Evolutionary conservation across 1,140 invertebrate species (phyloP).

Genomic region (Papilio glaucus): DNA sequence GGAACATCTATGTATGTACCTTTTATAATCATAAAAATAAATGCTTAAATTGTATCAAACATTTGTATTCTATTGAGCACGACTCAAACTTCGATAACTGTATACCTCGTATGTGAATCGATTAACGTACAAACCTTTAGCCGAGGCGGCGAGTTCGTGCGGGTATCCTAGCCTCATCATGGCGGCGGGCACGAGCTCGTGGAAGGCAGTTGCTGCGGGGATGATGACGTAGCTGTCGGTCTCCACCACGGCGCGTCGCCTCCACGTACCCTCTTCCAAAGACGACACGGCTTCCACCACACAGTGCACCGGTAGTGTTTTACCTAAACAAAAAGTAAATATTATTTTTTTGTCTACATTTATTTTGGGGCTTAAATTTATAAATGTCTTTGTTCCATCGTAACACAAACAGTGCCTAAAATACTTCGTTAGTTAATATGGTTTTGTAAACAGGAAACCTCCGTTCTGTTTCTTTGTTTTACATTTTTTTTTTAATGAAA

Average conservation of each 20-base stretch:
- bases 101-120: neutral
- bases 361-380: too few relatives aligned
- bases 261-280: slow-evolving; percentile 85
- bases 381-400: too few relatives aligned
- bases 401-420: too few relatives aligned
- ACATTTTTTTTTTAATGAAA: too few relatives aligned
- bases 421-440: neutral
- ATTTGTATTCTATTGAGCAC: neutral
- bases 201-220: slow-evolving; percentile 93
- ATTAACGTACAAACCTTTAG: slow-evolving; percentile 92
- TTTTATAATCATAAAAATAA: too few relatives aligned
- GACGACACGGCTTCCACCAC: slow-evolving; percentile 92
- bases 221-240: slow-evolving; percentile 97
- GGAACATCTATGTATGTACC: too few relatives aligned
- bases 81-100: neutral
- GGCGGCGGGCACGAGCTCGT: slow-evolving; percentile 91
- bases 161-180: slow-evolving; percentile 91
- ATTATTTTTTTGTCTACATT: neutral
- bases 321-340: slow-evolving; percentile 86
- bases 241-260: slow-evolving; percentile 89
- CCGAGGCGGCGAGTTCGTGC: slow-evolving; percentile 88
- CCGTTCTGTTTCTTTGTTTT: too few relatives aligned
- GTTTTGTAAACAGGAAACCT: too few relatives aligned
- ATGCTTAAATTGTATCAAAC: neutral
- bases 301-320: slow-evolving; percentile 96